A percentile compares a stretch with the other conserved stretches of the same genome.
phyloP scores from a whole-genome alignment of 2,797 vertebrate genomes.

The Sebastes trivittatus region DNA sequence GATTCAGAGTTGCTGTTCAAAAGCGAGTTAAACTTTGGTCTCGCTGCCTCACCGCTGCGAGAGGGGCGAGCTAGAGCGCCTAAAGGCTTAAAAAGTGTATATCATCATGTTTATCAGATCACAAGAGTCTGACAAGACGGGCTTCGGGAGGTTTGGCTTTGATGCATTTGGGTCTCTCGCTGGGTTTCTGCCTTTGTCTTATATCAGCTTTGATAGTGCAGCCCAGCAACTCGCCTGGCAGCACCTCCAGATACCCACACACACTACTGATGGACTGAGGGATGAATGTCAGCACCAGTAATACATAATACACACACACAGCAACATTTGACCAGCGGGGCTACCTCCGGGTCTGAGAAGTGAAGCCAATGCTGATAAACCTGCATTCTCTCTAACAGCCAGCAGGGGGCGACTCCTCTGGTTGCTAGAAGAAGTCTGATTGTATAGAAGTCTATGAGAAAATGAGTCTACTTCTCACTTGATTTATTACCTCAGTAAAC shows the following conservation, averaged over 20 bases:
- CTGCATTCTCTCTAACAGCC: no score
- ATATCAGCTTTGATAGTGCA: slow-evolving; percentile 30
- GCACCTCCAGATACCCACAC: slow-evolving; percentile 31
- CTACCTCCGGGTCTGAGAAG: no score
- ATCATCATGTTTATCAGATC: slow-evolving; percentile 28
- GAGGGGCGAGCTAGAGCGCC: neutral
- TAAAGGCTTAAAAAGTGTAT: slow-evolving; percentile 35
- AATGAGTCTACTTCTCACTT: no score
- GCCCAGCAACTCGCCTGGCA: slow-evolving; percentile 41
- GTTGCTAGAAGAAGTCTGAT: no score
- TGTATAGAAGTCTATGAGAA: no score
- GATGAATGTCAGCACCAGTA: neutral
- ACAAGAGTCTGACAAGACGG: neutral
- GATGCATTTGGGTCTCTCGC: slow-evolving; percentile 19
- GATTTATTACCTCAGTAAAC: no score
- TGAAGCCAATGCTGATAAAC: no score
- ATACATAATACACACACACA: neutral
- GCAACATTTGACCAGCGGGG: neutral
- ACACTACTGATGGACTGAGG: slow-evolving; percentile 5
- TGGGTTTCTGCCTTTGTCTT: slow-evolving; percentile 38
- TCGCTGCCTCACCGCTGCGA: slow-evolving; percentile 4
- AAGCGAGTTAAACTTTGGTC: slow-evolving; percentile 42
- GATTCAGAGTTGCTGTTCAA: slow-evolving; percentile 25
- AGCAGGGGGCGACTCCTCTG: no score
- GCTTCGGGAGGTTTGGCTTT: slow-evolving; percentile 13